Evolutionary conservation across 2,113 vertebrate genomes (phyloP).

Genomic region (Morone chrysops): DNA sequence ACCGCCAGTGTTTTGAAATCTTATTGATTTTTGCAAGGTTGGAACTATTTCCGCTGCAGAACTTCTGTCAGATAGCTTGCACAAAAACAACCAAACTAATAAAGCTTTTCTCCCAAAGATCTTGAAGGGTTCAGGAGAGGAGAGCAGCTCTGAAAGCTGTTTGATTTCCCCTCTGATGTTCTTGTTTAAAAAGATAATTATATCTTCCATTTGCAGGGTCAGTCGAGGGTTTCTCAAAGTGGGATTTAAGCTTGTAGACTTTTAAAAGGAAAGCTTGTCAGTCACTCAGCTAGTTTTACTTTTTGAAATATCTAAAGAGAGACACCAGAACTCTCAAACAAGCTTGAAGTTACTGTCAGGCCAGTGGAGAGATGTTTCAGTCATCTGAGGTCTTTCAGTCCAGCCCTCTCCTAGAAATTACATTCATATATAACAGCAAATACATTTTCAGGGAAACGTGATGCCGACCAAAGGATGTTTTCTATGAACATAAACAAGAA

Average conservation of each 20-base stretch:
- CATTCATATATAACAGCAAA: too few relatives aligned
- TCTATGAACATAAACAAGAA: too few relatives aligned
- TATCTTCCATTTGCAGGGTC: not conserved
- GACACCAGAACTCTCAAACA: not conserved
- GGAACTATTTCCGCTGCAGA: too few relatives aligned
- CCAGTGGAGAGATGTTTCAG: not conserved
- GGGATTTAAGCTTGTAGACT: not conserved
- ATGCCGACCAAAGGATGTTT: too few relatives aligned
- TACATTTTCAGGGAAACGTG: too few relatives aligned
- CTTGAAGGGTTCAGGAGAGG: slow-evolving; percentile 2
- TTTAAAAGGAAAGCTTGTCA: not conserved
- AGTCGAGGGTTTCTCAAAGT: not conserved
- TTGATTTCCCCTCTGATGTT: slow-evolving; percentile 10
- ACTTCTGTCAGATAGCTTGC: not conserved
- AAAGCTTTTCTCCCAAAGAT: slow-evolving; percentile 1
- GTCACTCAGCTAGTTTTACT: not conserved
- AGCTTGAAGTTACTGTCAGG: not conserved
- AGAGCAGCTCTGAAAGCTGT: not conserved
- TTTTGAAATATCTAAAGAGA: not conserved
- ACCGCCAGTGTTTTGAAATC: not conserved
- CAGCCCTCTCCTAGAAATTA: too few relatives aligned
- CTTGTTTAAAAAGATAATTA: not conserved
- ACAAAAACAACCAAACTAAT: not conserved
- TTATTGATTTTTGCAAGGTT: not conserved
- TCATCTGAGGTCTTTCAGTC: not conserved